Conservation (phyloP, 2,888 invertebrate genomes). For the Lordiphosa andalusiaca region DNA sequence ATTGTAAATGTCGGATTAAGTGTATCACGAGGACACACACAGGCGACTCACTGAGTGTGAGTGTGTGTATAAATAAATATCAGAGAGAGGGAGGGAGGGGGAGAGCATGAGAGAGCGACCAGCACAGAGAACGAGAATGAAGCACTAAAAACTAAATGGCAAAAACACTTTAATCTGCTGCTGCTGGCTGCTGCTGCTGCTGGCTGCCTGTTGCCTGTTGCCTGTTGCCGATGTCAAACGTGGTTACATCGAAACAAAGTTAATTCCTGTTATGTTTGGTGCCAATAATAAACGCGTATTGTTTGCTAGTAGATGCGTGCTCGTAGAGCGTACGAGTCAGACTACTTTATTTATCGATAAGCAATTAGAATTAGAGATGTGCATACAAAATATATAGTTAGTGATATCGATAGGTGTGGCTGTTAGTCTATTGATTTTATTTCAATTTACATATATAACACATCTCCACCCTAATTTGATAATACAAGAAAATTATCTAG, state of each 20-base stretch:
- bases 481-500: too few relatives aligned
- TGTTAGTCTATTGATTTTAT: too few relatives aligned
- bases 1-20: conserved; percentile 75
- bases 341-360: too few relatives aligned
- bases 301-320: too few relatives aligned
- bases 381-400: too few relatives aligned
- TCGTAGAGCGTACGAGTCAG: too few relatives aligned
- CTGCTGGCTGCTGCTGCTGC: conserved; percentile 26
- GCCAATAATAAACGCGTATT: too few relatives aligned
- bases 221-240: conserved; percentile 38
- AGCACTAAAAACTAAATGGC: conserved; percentile 65
- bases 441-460: too few relatives aligned
- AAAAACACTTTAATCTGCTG: conserved; percentile 36
- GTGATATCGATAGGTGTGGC: too few relatives aligned
- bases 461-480: too few relatives aligned
- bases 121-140: conserved; percentile 9
- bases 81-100: conserved; percentile 1
- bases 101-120: not conserved
- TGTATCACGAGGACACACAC: conserved; percentile 53
- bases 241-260: conserved; percentile 72
- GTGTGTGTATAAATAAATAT: conserved; percentile 32
- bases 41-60: conserved; percentile 9
- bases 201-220: conserved; percentile 16
- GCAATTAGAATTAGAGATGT: too few relatives aligned
- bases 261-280: too few relatives aligned